Percentiles rank a stretch among this genome's conserved stretches.
Evolutionary conservation across 2,797 vertebrate genomes (phyloP).

Genomic region (Dromococcyx pavoninus): DNA sequence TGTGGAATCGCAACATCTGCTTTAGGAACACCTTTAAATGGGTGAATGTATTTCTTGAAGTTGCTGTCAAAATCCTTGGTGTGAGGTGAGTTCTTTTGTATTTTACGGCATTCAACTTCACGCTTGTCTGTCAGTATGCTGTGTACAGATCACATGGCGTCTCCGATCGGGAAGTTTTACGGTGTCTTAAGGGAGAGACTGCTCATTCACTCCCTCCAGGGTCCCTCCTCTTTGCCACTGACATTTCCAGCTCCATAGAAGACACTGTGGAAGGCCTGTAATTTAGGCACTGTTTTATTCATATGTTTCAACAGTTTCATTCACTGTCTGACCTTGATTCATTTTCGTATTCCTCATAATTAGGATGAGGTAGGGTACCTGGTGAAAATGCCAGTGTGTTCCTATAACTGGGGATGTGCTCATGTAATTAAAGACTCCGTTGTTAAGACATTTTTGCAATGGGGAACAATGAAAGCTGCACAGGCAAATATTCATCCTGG

Average conservation of each 20-base stretch:
- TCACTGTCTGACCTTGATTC: not conserved
- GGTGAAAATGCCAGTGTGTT: not conserved
- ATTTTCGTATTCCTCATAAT: not conserved
- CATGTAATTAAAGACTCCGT: not conserved
- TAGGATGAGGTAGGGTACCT: not conserved
- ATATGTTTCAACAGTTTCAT: not conserved
- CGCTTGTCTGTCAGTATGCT: not conserved
- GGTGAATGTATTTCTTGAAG: not conserved
- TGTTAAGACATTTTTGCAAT: not conserved
- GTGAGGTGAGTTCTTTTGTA: not conserved
- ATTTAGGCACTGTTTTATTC: not conserved
- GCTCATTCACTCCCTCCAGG: not conserved
- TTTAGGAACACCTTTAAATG: not conserved
- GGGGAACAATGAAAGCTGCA: not conserved
- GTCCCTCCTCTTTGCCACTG: not conserved
- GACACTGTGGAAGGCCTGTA: not conserved
- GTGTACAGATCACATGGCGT: not conserved
- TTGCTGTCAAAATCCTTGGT: not conserved
- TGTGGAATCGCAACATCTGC: not conserved
- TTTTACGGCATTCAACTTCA: not conserved
- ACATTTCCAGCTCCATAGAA: not conserved
- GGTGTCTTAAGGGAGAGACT: not conserved
- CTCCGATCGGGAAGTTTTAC: not conserved
- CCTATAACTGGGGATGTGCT: not conserved
- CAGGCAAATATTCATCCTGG: not conserved